Evolutionary conservation across 2,888 invertebrate genomes (phyloP).

Genomic region (Noctua fimbriata): DNA sequence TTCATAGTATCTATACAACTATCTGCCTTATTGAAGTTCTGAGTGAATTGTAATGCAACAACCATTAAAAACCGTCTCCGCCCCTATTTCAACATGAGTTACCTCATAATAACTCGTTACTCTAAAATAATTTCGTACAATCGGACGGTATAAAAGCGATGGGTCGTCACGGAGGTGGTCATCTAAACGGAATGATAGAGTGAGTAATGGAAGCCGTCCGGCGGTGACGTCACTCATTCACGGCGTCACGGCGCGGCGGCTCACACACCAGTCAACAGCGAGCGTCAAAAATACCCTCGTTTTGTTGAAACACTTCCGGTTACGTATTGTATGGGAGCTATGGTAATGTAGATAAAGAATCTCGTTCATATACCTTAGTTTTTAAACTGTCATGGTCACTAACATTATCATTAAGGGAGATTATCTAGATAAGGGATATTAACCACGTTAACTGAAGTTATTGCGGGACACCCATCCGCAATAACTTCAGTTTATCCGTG

Average conservation of each 20-base stretch:
- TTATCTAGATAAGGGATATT: too few relatives aligned
- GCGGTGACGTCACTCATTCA: conserved; percentile 61
- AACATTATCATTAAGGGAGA: too few relatives aligned
- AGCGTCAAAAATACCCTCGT: conserved; percentile 44
- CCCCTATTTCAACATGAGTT: not conserved
- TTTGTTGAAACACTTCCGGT: conserved; percentile 33
- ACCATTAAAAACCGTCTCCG: not conserved
- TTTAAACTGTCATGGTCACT: too few relatives aligned
- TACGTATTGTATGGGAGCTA: conserved; percentile 15
- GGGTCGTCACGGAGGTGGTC: conserved; percentile 57
- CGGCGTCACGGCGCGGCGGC: conserved; percentile 39
- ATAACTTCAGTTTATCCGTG: too few relatives aligned
- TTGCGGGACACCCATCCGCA: too few relatives aligned
- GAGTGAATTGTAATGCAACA: not conserved
- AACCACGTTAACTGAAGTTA: too few relatives aligned
- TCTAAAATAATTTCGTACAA: not conserved
- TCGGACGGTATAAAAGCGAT: conserved; percentile 40
- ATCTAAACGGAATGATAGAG: conserved; percentile 64
- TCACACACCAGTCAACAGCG: conserved; percentile 43
- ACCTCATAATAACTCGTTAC: not conserved
- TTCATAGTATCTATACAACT: not conserved
- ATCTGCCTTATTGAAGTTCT: not conserved
- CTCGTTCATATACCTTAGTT: conserved; percentile 9
- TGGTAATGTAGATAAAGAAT: conserved; percentile 6
- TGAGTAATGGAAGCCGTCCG: conserved; percentile 73